phyloP scores from a whole-genome alignment of 2,113 vertebrate genomes.

The Malurus cyaneus region DNA sequence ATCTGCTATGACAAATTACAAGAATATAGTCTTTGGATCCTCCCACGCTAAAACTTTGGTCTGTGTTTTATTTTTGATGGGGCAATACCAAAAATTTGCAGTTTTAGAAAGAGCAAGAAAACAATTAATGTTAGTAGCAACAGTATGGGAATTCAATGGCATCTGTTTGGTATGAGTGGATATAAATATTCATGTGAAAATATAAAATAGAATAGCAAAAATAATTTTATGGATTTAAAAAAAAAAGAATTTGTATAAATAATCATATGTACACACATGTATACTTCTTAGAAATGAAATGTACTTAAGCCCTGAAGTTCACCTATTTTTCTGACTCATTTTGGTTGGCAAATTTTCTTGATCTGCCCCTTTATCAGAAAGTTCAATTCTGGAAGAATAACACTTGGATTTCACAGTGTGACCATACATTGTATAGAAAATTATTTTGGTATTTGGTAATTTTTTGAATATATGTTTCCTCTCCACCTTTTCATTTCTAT shows the following conservation, averaged over 20 bases:
- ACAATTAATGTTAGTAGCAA: background rate
- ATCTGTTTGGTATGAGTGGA: background rate
- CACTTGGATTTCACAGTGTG: background rate
- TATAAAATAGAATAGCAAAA: background rate
- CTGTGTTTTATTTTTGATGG: background rate
- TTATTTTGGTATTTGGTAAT: background rate
- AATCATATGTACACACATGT: background rate
- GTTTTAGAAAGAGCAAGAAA: background rate
- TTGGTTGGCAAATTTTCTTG: background rate
- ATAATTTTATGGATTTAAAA: background rate
- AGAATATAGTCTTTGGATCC: background rate
- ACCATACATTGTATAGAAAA: background rate
- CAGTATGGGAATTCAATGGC: background rate
- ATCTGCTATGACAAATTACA: background rate
- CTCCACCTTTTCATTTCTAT: background rate
- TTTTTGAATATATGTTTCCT: background rate
- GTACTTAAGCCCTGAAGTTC: background rate
- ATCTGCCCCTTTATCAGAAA: background rate
- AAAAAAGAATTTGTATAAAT: background rate
- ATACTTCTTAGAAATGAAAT: background rate
- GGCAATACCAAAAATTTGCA: background rate
- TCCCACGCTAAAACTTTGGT: background rate
- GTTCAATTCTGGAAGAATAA: background rate
- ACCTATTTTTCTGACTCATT: background rate
- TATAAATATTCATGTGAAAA: background rate